These are phyloP conservation scores for Melipona bicolor DNA, from an alignment of 2,888 invertebrate species.

Conservation along the genomic window DNA sequence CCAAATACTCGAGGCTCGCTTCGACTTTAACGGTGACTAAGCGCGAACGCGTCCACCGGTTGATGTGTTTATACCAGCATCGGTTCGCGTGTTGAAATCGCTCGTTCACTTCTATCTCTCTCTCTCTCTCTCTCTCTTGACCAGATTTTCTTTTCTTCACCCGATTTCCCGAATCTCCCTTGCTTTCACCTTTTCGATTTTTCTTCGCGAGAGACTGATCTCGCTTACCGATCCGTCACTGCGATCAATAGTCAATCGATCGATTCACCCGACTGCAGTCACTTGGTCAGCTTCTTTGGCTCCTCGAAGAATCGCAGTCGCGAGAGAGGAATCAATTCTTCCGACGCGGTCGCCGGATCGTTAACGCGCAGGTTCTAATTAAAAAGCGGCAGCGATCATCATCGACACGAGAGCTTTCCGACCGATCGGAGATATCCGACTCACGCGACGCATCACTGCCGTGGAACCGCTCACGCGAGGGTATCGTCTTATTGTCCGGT, in stretches of 20 bases:
- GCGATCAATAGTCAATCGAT: too few relatives aligned
- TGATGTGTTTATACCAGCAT: constrained; percentile 33
- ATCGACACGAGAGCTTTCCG: constrained; percentile 61
- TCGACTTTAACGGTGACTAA: constrained; percentile 64
- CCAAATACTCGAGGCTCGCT: constrained; percentile 62
- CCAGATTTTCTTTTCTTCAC: too few relatives aligned
- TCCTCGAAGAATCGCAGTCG: too few relatives aligned
- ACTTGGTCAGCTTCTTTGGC: background rate
- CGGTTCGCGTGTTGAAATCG: constrained; percentile 35
- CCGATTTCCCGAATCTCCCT: background rate
- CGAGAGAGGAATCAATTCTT: constrained; percentile 60
- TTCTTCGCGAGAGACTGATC: too few relatives aligned
- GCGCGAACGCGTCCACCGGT: constrained; percentile 35
- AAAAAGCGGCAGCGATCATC: constrained; percentile 70
- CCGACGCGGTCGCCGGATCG: constrained; percentile 51
- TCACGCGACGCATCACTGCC: constrained; percentile 67
- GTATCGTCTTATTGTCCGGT: constrained; percentile 57
- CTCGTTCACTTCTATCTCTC: constrained; percentile 10
- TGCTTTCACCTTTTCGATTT: background rate
- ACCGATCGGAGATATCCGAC: constrained; percentile 58
- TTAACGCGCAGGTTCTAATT: constrained; percentile 75
- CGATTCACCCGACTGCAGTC: too few relatives aligned
- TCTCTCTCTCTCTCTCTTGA: background rate
- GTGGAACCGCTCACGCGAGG: constrained; percentile 63
- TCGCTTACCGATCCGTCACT: too few relatives aligned